Evolutionary conservation across 2,888 invertebrate genomes (phyloP).

Genomic region (Trilocha varians): DNA sequence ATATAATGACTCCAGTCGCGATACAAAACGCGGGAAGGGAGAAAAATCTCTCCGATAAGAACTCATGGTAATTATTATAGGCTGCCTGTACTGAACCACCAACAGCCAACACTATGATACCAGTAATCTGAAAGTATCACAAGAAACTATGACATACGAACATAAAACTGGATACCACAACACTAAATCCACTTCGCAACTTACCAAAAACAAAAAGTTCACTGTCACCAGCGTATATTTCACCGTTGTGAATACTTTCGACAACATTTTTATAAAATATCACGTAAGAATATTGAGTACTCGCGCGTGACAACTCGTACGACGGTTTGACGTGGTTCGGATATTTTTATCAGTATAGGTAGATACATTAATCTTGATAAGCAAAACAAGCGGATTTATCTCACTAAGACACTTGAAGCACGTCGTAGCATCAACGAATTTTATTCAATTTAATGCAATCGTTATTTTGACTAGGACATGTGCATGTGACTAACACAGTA

Average conservation of each 20-base stretch:
- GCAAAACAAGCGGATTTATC: slow-evolving; percentile 61
- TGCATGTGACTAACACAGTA: background rate
- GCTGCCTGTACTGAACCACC: slow-evolving; percentile 80
- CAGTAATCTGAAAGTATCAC: slow-evolving; percentile 79
- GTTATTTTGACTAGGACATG: background rate
- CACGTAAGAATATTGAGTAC: slow-evolving; percentile 13
- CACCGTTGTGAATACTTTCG: slow-evolving; percentile 61
- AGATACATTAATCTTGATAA: slow-evolving; percentile 60
- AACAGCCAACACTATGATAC: slow-evolving; percentile 82
- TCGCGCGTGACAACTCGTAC: slow-evolving; percentile 21
- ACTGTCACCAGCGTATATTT: slow-evolving; percentile 55
- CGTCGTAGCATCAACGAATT: background rate
- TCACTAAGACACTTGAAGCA: slow-evolving; percentile 13
- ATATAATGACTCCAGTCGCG: slow-evolving; percentile 79
- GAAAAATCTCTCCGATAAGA: slow-evolving; percentile 79
- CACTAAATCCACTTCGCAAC: slow-evolving; percentile 19
- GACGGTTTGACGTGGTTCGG: slow-evolving; percentile 34
- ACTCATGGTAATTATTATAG: slow-evolving; percentile 77
- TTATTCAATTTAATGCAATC: too few species aligned
- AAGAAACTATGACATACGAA: slow-evolving; percentile 11
- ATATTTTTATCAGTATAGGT: slow-evolving; percentile 57
- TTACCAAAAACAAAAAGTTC: slow-evolving; percentile 62
- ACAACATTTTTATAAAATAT: slow-evolving; percentile 43
- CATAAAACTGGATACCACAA: background rate
- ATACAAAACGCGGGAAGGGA: slow-evolving; percentile 83